phyloP scores from a whole-genome alignment of 2,113 vertebrate species.

The Passer domesticus region DNA sequence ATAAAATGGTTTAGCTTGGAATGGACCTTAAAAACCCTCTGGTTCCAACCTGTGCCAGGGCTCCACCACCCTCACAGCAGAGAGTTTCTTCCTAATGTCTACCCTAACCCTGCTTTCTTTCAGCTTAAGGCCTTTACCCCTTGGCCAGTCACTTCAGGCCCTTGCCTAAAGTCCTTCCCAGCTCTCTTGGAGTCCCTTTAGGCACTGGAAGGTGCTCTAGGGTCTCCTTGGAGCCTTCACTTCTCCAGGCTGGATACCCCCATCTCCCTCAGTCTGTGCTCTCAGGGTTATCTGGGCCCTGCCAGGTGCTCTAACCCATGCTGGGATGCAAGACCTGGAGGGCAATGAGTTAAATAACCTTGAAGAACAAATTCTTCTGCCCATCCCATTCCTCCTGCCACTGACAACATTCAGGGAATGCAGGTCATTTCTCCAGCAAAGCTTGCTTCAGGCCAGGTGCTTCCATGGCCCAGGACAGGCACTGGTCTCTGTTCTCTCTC shows the following conservation, averaged over 20 bases:
- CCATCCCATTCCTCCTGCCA: neutral
- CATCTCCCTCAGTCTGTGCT: neutral
- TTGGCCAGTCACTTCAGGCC: neutral
- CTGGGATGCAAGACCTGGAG: neutral
- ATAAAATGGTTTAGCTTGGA: neutral
- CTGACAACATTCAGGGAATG: no score
- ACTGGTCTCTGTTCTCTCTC: neutral
- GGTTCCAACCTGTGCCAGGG: neutral
- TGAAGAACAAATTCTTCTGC: neutral
- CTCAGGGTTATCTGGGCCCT: neutral
- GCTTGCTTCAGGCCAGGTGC: accelerated
- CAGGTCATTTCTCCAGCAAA: neutral
- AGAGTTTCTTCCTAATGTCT: neutral
- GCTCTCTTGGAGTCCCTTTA: neutral
- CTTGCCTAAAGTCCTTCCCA: neutral
- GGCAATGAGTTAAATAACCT: neutral
- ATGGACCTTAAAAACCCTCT: neutral
- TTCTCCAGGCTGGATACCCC: neutral
- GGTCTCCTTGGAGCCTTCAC: neutral
- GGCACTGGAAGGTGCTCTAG: neutral
- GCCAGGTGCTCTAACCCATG: neutral
- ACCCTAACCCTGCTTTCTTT: neutral
- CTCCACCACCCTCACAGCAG: neutral
- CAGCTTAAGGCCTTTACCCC: neutral
- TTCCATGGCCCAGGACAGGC: neutral